Base-by-base conservation (phyloP, 2,113 vertebrate genomes). In the Oncorhynchus gorbuscha region DNA sequence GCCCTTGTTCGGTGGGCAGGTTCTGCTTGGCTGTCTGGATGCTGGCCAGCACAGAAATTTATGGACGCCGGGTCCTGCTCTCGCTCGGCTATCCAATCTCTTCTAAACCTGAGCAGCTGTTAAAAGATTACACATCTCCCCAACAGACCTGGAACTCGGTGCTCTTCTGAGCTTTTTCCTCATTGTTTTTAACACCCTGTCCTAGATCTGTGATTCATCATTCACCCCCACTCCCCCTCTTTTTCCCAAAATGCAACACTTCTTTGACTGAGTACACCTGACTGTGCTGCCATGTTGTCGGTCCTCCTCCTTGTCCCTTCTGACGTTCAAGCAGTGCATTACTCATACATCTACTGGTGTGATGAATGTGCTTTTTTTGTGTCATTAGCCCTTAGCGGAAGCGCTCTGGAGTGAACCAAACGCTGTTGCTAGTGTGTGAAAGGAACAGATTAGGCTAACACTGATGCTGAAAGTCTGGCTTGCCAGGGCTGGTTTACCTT, bases 61-160 rank as follows among this genome's bases (percentile, higher is more conserved):
- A 80, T 71, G 73, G 81, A 79, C 81, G 77, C 82, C 78, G 84
- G 39, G 73, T 86, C 77, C 78, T 76, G 74, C 55, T 58, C 4
- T 4, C 2, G 59, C 59, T 62, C 9, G 3, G n/a, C 59, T 22
- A n/a, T 16, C 59, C n/a, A 9, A 16, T 62, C 20, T 22, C 20
- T 62, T 87, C 82, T 80, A 86, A 89, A 87, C 80, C 79, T 78
- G 77, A 87, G 84, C 89, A 90, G 87, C 91, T 91, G 91, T 84
- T 88, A 67, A 69, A 83, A 87, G 58, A 67, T 72, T 26, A 55
- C 51, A 55, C 16, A 16, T 18, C 5, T 55, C 51, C 16, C 51
- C 51, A 55, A 55, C 51, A 16, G 51, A 55, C 16, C 51, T 55
- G 51, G 51, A 55, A 55, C 51, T 5, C 14, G 1, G 13, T 16